Evolutionary conservation across 2,113 vertebrate species (phyloP).

Genomic region (Axis porcinus): DNA sequence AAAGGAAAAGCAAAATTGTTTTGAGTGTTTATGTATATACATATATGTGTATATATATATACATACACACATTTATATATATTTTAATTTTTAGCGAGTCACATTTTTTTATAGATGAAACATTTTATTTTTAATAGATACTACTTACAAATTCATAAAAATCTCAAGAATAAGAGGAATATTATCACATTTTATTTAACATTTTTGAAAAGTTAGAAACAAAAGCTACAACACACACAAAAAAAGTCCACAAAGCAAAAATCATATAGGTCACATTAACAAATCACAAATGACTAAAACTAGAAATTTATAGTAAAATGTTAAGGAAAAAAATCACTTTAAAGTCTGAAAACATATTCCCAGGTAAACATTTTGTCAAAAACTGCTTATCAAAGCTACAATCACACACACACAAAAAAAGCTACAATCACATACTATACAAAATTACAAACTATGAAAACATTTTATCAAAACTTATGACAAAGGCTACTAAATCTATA

Average conservation of each 20-base stretch:
- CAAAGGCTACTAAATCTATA: background rate
- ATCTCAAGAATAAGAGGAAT: background rate
- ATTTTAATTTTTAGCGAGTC: background rate
- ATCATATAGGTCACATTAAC: background rate
- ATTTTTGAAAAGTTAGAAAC: background rate
- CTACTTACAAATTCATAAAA: background rate
- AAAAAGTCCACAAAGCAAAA: background rate
- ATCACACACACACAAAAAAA: background rate
- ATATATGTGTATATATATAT: background rate
- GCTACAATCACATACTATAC: background rate
- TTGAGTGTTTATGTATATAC: background rate
- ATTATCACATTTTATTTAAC: background rate
- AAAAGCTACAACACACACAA: background rate
- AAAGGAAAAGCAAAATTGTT: constrained; percentile 20
- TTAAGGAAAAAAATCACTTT: background rate
- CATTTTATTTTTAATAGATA: background rate
- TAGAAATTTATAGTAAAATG: background rate
- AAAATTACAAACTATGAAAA: background rate
- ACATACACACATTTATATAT: background rate
- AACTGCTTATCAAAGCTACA: background rate
- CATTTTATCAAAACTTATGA: background rate
- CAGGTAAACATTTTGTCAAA: background rate
- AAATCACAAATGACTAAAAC: background rate
- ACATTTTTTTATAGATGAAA: background rate
- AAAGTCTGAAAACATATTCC: background rate